Base-by-base conservation (phyloP, 2,888 invertebrate species). In the Argyresthia goedartella region DNA sequence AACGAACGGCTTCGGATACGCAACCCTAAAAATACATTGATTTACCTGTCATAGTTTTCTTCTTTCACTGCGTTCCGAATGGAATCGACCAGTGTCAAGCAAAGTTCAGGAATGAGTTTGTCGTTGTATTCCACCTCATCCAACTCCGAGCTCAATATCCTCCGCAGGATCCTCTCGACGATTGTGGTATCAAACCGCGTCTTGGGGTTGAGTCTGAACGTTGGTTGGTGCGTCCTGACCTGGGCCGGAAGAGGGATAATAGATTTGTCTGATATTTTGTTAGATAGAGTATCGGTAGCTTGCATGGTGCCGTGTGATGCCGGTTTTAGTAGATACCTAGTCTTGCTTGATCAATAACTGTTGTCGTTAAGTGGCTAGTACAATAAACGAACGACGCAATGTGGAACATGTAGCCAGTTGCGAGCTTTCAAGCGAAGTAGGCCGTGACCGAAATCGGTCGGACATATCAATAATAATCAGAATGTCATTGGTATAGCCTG, bases 31-130 rank as follows among this genome's bases (percentile, higher is more conserved):
- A 39, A 42, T 2, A 9, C 49, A 1, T 14, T 33, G 14, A 44
- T n/a, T 46, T 62, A 85, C 92, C 93, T 91, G 70, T 93, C 91
- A 70, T 89, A 93, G 56, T 90, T 87, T 65, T 91, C 85, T 67
- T 89, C 89, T 71, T 91, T 90, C 13, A 93, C 84, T 56, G 87
- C 85, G 35, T 81, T 78, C 36, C 89, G 87, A 55, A 93, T 89
- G 47, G 87, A 88, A 55, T 87, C 85, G 0, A 91, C 88, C 55
- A 92, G 82, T 59, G 75, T 87, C 7, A 90, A 81, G 55, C 90
- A 86, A 51, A 89, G 74, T 1, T 89, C 86, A 45, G 89, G 88
- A 49, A 89, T 82, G 10, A 80, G 73, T 49, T 89, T 82, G 59
- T 92, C 91, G 60, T 90, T 91, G 43, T 88, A 88, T 54, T 90